Conservation (phyloP, 2,113 vertebrate genomes). For the Cyprinodon brontotheroides region DNA sequence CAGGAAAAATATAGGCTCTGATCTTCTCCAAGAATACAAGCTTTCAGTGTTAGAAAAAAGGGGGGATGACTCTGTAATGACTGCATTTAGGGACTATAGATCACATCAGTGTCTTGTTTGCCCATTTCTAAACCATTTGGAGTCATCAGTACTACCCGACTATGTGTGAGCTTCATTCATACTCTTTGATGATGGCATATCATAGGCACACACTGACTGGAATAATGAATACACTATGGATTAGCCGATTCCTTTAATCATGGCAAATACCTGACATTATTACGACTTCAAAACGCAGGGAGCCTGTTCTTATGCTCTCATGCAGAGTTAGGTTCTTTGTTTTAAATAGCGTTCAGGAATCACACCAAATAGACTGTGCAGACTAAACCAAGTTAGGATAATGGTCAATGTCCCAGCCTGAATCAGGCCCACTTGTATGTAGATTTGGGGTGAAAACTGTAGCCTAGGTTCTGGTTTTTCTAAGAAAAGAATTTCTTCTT, state of each 20-base stretch:
- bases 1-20: neutral
- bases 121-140: conserved; percentile 7
- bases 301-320: neutral
- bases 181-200: neutral
- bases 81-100: neutral
- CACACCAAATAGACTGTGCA: neutral
- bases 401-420: conserved; percentile 7
- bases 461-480: conserved; percentile 51
- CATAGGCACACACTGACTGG: neutral
- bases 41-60: neutral
- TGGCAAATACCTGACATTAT: conserved; percentile 10
- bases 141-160: neutral
- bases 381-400: conserved; percentile 8
- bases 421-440: conserved; percentile 32
- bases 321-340: neutral
- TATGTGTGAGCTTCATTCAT: neutral
- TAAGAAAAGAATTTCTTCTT: conserved; percentile 49
- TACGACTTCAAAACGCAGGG: neutral
- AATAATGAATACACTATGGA: neutral
- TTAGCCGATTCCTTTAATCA: conserved; percentile 2
- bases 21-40: neutral
- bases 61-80: neutral
- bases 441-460: conserved; percentile 39
- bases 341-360: conserved; percentile 5
- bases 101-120: neutral